These are phyloP conservation scores for Phaonia tiefii DNA, from an alignment of 2,888 invertebrate species.

Conservation along the genomic window DNA sequence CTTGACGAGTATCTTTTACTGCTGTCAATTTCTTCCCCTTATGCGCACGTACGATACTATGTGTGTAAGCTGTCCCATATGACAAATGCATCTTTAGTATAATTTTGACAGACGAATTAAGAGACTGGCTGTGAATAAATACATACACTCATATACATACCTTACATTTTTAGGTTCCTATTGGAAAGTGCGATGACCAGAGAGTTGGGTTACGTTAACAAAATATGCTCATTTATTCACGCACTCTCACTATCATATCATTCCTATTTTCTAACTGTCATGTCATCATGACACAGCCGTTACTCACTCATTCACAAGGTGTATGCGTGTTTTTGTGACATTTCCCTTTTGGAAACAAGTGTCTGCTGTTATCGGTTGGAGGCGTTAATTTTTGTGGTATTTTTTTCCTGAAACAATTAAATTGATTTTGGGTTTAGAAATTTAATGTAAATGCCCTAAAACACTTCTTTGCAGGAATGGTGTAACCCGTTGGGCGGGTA, in stretches of 20 bases:
- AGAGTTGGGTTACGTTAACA: slow-evolving; percentile 22
- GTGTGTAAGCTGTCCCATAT: slow-evolving; percentile 12
- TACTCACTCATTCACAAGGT: background rate
- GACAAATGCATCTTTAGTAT: slow-evolving; percentile 47
- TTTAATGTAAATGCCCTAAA: too few species aligned
- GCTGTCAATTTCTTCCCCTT: slow-evolving; percentile 3
- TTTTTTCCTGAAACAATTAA: too few species aligned
- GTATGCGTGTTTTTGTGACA: background rate
- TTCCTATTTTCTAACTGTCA: slow-evolving; percentile 17
- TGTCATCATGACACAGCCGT: slow-evolving; percentile 38
- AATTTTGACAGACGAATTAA: slow-evolving; percentile 59
- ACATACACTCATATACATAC: too few species aligned
- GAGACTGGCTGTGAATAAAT: slow-evolving; percentile 2
- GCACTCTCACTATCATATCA: background rate
- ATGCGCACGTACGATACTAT: background rate
- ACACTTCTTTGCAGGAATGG: too few species aligned
- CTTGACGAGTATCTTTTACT: slow-evolving; percentile 16
- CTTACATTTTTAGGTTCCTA: slow-evolving; percentile 8
- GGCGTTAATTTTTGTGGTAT: slow-evolving; percentile 57
- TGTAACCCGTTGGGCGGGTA: too few species aligned
- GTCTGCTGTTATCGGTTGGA: slow-evolving; percentile 32
- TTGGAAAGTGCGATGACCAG: too few species aligned
- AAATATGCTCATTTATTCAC: background rate
- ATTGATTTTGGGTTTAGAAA: too few species aligned
- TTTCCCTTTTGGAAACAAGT: slow-evolving; percentile 29